Evolutionary conservation across 2,113 vertebrate genomes (phyloP), one percentile per base, ranked within the genome.

Genomic region (Neopipo cinnamomea): DNA sequence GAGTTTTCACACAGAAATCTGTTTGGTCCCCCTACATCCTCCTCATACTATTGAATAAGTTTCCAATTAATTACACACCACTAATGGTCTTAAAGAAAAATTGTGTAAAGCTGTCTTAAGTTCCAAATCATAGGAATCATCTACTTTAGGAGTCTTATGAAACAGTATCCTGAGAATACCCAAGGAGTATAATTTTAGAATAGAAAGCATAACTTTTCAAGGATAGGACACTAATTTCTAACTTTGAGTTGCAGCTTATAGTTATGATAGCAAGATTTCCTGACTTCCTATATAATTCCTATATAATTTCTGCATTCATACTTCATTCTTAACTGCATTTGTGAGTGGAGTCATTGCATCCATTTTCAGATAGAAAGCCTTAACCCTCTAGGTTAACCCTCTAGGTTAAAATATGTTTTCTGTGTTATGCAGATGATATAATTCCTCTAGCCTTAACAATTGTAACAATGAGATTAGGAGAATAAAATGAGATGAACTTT

Each of bases 11-110:
- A 27, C 1, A 73, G 19, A 10, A 58, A 16, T 5, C 11, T 56
- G 6, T 47, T 53, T 28, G 3, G 2, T 2, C 5, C 1, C 7
- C 3, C 24, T 35, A 33, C n/a, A 20, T 14, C 24, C 49, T 9
- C 14, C 9, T 17, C 22, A 10, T 37, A 27, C 1, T 20, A 23
- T 68, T 76, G 31, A 75, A 44, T 17, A 50, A 49, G 2, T 37
- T 87, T 85, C 39, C 12, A 70, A 28, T 17, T 44, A 81, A 61
- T 68, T 81, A 41, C 37, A 41, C 8, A 75, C 2, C 8, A 42
- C 9, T 61, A 33, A 27, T 11, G 4, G 3, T 61, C 21, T 61
- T 82, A 17, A 39, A 65, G 62, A 87, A 89, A 67, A 89, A 56
- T 3, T 47, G 4, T 24, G 22, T 61, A 62, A 75, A 73, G 7